Conservation (phyloP, 2,797 vertebrate species). For the Labroides dimidiatus region DNA sequence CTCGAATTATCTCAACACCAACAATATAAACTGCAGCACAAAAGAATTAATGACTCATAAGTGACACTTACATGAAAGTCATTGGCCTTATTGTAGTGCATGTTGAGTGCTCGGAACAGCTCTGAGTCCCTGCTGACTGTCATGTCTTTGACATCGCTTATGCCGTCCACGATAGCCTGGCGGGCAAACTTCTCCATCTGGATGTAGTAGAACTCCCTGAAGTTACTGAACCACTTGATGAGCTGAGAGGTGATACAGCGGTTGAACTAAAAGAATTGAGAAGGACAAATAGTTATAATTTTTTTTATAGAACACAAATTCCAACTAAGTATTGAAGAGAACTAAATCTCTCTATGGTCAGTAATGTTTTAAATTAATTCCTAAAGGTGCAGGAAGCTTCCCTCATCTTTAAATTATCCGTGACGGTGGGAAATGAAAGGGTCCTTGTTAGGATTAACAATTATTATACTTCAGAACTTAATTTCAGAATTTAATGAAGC, state of each 20-base stretch:
- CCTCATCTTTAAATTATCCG: constrained; percentile 18
- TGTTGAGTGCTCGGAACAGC: constrained; percentile 93
- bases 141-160: constrained; percentile 85
- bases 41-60: constrained; percentile 37
- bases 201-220: constrained; percentile 98
- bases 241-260: constrained; percentile 97
- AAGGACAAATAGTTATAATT: background rate
- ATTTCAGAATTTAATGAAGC: constrained; percentile 27
- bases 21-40: constrained; percentile 18
- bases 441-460: constrained; percentile 10
- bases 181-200: constrained; percentile 98
- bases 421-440: constrained; percentile 22
- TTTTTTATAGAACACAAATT: too few relatives aligned
- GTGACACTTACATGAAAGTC: constrained; percentile 90
- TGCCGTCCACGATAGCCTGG: constrained; percentile 90
- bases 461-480: constrained; percentile 38
- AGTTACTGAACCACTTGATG: constrained; percentile 99
- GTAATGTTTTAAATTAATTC: background rate
- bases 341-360: background rate
- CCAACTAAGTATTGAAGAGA: too few relatives aligned
- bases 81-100: constrained; percentile 97
- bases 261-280: constrained; percentile 87
- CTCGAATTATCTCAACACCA: constrained; percentile 1
- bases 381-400: background rate
- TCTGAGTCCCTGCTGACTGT: constrained; percentile 90